Base-by-base conservation (phyloP, 2,113 vertebrate species). In the Macquaria australasica region DNA sequence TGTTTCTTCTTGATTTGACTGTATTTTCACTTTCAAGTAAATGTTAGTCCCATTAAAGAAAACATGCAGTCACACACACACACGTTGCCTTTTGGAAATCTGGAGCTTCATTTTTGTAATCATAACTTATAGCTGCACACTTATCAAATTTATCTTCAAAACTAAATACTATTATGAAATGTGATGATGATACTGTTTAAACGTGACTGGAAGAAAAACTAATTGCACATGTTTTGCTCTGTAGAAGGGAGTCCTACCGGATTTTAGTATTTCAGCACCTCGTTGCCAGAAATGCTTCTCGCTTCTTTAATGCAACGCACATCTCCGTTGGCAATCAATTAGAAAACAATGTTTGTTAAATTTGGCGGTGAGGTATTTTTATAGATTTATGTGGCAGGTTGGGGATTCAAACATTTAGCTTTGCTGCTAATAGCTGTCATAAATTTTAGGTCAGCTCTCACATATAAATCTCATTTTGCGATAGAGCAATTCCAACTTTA, bases 141-240 rank as follows among this genome's bases (percentile, higher is more conserved):
- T 28, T 43, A 18, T 55, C 50, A 37, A 66, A 67, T 20, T 1
- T 18, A 18, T 18, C 4, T 6, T 64, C 1, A 51, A 45, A 48
- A 25, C 12, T n/a, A 23, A 62, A 69, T 15, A 6, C 31, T 18
- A 2, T 41, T 28, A 7, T 28, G 31, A 45, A 59, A 53, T 60
- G 15, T 39, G n/a, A 34, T 31, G n/a, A 69, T 51, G 11, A 31
- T 41, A 7, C 62, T 71, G 39, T 84, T 70, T 50, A 82, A 68
- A 73, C 73, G 14, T 51, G 21, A 86, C 39, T 68, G 59, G 51
- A 88, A 74, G 23, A 71, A 43, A 50, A 31, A n/a, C 9, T 41
- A 66, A 63, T 78, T 75, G 18, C 51, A 14, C 18, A 6, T 41
- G 16, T 51, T 56, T 71, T 55, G n/a, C 23, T 62, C 23, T 71